Evolutionary conservation across 2,888 invertebrate genomes (phyloP).

Genomic region (Sarcophaga rosellei): DNA sequence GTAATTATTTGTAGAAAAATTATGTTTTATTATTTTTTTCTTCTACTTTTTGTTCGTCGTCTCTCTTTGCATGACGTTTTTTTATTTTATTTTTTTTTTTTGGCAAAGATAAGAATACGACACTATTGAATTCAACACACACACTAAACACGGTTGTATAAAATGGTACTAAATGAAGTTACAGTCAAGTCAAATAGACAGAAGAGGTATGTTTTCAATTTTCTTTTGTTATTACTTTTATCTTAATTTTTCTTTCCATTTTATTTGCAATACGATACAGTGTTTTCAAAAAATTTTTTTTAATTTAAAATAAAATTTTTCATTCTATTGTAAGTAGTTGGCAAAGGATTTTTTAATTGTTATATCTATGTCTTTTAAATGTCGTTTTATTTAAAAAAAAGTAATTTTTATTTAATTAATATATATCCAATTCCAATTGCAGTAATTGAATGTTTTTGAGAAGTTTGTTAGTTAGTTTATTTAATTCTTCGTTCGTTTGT

Average conservation of each 20-base stretch:
- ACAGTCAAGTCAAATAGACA: not conserved
- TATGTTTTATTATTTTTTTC: conserved; percentile 59
- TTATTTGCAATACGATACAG: not conserved
- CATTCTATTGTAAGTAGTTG: not conserved
- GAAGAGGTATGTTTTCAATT: not conserved
- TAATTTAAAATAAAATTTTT: not conserved
- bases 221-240: not conserved
- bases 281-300: not conserved
- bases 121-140: conserved; percentile 47
- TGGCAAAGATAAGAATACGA: conserved; percentile 57
- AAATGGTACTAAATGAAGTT: not conserved
- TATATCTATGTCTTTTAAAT: too few species aligned
- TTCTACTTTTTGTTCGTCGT: conserved; percentile 60
- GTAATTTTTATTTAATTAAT: too few species aligned
- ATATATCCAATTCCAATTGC: too few species aligned
- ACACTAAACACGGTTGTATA: conserved; percentile 41
- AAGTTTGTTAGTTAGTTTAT: not conserved
- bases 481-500: not conserved
- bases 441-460: too few species aligned
- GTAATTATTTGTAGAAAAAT: conserved; percentile 61
- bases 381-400: too few species aligned
- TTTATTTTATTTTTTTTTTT: conserved; percentile 50
- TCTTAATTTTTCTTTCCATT: not conserved
- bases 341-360: not conserved
- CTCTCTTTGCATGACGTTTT: conserved; percentile 65